These are phyloP conservation scores for Euleptes europaea DNA, from an alignment of 2,113 vertebrate species.

Conservation along the genomic window DNA sequence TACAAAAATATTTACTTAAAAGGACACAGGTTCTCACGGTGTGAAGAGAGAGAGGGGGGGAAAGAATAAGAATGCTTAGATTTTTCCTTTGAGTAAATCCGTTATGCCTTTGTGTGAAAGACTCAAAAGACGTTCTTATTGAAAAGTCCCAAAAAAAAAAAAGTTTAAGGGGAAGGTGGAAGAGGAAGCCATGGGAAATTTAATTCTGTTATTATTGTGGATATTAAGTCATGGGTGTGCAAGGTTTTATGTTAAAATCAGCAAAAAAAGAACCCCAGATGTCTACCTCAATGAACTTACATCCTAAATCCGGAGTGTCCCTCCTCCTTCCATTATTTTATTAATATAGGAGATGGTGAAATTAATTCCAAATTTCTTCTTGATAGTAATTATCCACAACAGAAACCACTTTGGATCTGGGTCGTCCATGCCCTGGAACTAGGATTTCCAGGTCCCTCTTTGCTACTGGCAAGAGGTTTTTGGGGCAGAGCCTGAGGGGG, in stretches of 20 bases:
- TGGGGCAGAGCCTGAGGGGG: too few species aligned
- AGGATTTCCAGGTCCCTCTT: too few species aligned
- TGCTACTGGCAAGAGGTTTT: too few species aligned
- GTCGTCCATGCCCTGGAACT: too few species aligned
- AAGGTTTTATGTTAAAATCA: not conserved
- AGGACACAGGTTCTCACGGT: not conserved
- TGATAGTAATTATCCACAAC: too few species aligned
- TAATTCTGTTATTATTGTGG: not conserved
- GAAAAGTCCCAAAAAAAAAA: not conserved
- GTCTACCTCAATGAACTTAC: too few species aligned
- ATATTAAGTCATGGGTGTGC: not conserved
- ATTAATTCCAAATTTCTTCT: too few species aligned
- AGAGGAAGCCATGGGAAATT: not conserved
- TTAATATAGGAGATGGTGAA: too few species aligned
- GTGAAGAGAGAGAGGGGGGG: not conserved
- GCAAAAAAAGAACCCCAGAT: too few species aligned
- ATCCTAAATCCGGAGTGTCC: too few species aligned
- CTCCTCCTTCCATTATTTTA: too few species aligned
- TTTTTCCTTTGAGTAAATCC: not conserved
- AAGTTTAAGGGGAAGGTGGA: not conserved
- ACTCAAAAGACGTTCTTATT: not conserved
- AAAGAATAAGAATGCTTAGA: not conserved
- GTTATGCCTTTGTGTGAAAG: not conserved
- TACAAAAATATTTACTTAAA: slow-evolving; percentile 58
- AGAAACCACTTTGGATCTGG: too few species aligned